Base-by-base conservation (phyloP, 1,140 invertebrate species). In the Caerostris extrusa region DNA sequence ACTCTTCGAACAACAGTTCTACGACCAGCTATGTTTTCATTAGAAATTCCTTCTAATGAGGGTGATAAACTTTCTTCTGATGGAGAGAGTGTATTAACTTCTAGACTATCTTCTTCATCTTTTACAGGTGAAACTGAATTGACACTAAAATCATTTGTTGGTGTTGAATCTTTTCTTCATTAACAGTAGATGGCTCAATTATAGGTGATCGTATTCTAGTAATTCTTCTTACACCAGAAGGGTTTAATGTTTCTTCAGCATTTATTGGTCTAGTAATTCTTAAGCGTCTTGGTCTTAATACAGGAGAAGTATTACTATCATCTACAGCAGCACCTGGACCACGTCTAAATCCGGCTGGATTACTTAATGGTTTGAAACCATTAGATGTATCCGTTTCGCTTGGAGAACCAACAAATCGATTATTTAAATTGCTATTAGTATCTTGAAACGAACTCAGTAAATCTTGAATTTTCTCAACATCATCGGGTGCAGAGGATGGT, bases 241-340 rank as follows among this genome's bases (percentile, higher is more conserved):
- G 86, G 5, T 58, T 60, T n/a, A 85, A 53, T 88, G 7, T 64
- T 7, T 53, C 60, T 19, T 90, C 56, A 5, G 69, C 19, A 85
- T 90, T 90, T 7, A 90, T 19, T 57, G 93, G 93, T 90, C 93
- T 82, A 12, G 93, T 94, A 3, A 94, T 67, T 94, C 93, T 90
- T 85, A 94, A 50, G 8, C 87, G 83, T 57, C 88, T 87, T 53
- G 92, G 69, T 61, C 92, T 77, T 8, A 56, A 7, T 8, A 19
- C 17, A n/a, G 5, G 10, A 60, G 67, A 6, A 34, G 0, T 34
- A 61, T 57, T 58, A 17, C 7, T 5, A 3, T 88, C 83, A 61
- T 93, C 71, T 6, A 88, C 3, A 14, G 71, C 55, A n/a, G 67
- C 67, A 1, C 82, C 82, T 5, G 82, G 82, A 58, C 85, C 85